These are phyloP conservation scores for Pseudomugil gertrudae DNA, from an alignment of 2,797 vertebrate genomes.

Conservation along the genomic window DNA sequence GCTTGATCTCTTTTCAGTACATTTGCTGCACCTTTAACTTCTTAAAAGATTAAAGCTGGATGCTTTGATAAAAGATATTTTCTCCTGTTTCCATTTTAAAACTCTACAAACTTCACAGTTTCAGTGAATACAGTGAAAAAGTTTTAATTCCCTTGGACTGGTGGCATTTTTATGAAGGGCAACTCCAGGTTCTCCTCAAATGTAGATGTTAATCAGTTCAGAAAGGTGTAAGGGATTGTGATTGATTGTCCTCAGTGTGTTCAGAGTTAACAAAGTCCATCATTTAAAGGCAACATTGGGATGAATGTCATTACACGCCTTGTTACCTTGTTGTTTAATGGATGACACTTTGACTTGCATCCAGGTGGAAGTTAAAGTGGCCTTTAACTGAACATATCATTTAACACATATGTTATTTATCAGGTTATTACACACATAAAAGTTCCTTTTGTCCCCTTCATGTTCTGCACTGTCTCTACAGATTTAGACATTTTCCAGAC, in stretches of 20 bases:
- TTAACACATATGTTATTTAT: no score
- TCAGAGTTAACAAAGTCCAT: conserved; percentile 25
- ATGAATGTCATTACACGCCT: background rate
- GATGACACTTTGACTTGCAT: background rate
- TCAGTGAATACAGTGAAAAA: background rate
- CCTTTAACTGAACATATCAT: no score
- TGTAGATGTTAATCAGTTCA: conserved; percentile 26
- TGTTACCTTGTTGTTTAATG: background rate
- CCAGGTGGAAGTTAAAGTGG: background rate
- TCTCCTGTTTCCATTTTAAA: background rate
- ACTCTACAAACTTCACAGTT: background rate
- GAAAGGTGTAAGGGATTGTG: background rate
- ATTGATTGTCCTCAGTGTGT: conserved; percentile 28
- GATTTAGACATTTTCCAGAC: background rate
- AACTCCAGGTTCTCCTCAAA: conserved; percentile 24
- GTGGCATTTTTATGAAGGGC: background rate
- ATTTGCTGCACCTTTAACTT: background rate
- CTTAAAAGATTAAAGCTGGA: background rate
- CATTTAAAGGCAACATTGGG: conserved; percentile 6
- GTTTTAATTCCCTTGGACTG: background rate
- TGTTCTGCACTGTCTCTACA: background rate
- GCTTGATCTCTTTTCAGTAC: background rate
- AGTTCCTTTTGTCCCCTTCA: background rate
- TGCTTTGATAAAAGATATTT: background rate
- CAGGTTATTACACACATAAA: background rate